Conservation (phyloP, 2,888 invertebrate species). For the Ischnura elegans region DNA sequence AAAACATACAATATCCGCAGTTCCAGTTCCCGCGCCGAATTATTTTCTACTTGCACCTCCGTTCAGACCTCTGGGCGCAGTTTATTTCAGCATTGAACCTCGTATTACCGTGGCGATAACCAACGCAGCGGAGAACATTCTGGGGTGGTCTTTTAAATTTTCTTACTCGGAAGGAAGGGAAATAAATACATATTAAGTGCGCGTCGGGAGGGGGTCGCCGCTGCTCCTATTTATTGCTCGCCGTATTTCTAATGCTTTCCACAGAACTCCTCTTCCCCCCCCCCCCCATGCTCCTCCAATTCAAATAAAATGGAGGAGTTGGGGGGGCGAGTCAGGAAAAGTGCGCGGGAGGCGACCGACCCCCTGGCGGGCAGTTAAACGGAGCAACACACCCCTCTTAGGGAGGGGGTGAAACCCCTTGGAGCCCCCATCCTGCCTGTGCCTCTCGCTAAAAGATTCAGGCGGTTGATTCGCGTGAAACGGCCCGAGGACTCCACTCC, state of each 20-base stretch:
- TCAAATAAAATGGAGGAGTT: not conserved
- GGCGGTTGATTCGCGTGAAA: conserved; percentile 63
- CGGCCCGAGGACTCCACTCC: conserved; percentile 15
- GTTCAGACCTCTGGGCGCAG: too few relatives aligned
- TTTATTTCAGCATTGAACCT: too few relatives aligned
- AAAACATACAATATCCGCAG: too few relatives aligned
- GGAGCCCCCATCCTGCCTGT: not conserved
- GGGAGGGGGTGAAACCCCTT: not conserved
- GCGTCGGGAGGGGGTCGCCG: too few relatives aligned
- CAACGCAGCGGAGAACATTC: not conserved
- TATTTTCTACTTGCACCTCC: too few relatives aligned
- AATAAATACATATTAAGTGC: not conserved
- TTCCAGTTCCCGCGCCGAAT: too few relatives aligned
- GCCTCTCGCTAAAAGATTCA: conserved; percentile 62
- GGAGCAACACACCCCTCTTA: not conserved
- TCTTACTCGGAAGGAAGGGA: not conserved
- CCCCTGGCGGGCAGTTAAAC: conserved; percentile 49
- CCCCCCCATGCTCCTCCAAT: not conserved
- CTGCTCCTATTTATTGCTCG: not conserved
- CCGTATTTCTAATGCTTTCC: conserved; percentile 23
- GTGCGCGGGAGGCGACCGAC: not conserved
- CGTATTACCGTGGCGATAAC: too few relatives aligned
- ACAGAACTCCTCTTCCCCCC: not conserved
- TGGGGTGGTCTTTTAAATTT: not conserved
- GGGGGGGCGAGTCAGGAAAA: not conserved